Base-by-base conservation (phyloP, 1,140 invertebrate species). In the Solenopsis invicta region DNA sequence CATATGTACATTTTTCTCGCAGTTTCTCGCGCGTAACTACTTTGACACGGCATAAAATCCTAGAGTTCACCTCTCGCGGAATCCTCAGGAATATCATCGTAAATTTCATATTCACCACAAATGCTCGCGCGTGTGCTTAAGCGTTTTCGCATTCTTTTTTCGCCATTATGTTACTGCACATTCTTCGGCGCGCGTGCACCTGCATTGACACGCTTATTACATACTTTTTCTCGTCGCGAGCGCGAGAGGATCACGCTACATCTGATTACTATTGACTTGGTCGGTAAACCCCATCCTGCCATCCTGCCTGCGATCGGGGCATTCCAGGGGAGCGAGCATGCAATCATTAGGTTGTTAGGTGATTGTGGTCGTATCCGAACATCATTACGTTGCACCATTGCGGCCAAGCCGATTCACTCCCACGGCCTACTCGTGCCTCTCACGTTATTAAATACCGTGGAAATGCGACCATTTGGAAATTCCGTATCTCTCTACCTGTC, bases 401-500 rank as follows among this genome's bases (percentile, higher is more conserved):
- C 88, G 81, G 90, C 85, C 87, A 87, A 89, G 85, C 71, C 87
- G 87, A 88, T 87, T 86, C 86, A 91, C 91, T 93, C 93, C 93
- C 93, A 93, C 93, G 90, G 89, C 87, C 85, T 86, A 75, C 84
- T 76, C 84, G 74, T 82, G 72, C 88, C 91, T 91, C 91, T 93
- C 91, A 90, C 91, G 90, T 93, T 90, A 93, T 93, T 92, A 92
- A 92, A 93, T 92, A 90, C 87, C 90, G 91, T 93, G 87, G 82
- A 93, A 92, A 93, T 92, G 88, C 91, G 89, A 87, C 85, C 89
- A 78, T 78, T 88, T 86, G 66, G 66, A 88, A 88, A 87, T 85
- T 56, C 66, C 24, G 29, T 89, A 75, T 88, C n/a, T 82, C 34
- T 87, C 61, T 8, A 41, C 21, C 72, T 86, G 71, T 86, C 50